Conservation (phyloP, 2,888 invertebrate species). For the Aspidiotus rigidus region DNA sequence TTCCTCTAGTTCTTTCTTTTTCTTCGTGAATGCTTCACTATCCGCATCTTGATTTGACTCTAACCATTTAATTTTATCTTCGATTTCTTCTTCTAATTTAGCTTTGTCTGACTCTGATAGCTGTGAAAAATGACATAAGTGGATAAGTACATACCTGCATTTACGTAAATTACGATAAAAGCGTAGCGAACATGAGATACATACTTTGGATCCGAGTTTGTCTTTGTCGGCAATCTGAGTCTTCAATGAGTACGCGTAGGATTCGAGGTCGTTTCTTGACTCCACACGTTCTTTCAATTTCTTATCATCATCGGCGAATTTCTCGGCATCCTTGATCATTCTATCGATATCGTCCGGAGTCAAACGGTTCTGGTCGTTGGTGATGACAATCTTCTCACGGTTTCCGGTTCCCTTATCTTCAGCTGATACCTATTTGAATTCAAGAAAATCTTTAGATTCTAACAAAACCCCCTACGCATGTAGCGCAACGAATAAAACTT, state of each 20-base stretch:
- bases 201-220: conserved; percentile 81
- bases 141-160: background rate
- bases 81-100: conserved; percentile 91
- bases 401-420: conserved; percentile 99
- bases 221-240: conserved; percentile 95
- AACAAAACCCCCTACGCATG: background rate
- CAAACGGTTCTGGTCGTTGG: conserved; percentile 93
- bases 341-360: conserved; percentile 97
- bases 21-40: conserved; percentile 82
- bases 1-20: conserved; percentile 90
- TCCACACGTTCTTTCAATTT: conserved; percentile 92
- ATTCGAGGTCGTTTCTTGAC: conserved; percentile 92
- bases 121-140: conserved; percentile 41
- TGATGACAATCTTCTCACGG: conserved; percentile 96
- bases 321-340: conserved; percentile 99
- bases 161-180: background rate
- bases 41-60: conserved; percentile 91
- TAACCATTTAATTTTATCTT: conserved; percentile 95
- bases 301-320: conserved; percentile 98
- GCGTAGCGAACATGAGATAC: background rate
- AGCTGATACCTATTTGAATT: conserved; percentile 62
- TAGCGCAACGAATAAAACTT: conserved; percentile 35
- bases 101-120: conserved; percentile 78
- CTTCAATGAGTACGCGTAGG: conserved; percentile 94
- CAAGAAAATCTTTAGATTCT: background rate